Base-by-base conservation (phyloP, 2,888 invertebrate genomes). In the Eulithis prunata region DNA sequence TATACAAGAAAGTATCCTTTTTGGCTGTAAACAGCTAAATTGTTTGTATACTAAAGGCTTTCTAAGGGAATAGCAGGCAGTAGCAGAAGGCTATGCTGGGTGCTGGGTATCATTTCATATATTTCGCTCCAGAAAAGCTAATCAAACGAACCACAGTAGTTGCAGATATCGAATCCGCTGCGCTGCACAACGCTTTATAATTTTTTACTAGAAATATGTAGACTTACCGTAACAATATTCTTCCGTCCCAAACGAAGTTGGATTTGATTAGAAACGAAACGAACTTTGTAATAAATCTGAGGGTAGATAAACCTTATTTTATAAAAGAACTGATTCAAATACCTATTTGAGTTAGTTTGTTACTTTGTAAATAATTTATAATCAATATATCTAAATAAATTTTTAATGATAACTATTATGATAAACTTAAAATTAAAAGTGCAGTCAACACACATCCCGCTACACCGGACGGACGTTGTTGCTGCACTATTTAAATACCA, bases 361-460 rank as follows among this genome's bases (percentile, higher is more conserved):
- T 54, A 38, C 0, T 14, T 6, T 38, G 32, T 59, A 43, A 56
- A 45, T 57, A 51, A 45, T 41, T 45, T 55, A 59, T 12, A 41
- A 56, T 1, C 0, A 41, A 4, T 45, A 60, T 36, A n/a, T n/a
- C 47, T 32, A 53, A 4, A 58, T 60, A 53, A 21, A 12, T 57
- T 55, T 57, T 36, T 63, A 60, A 60, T 10, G 49, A 28, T 21
- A 56, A 58, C n/a, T 41, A 58, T 3, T 32, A 32, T 58, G 63
- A 41, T 71, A 67, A 75, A 76, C 74, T 76, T 76, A 78, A 62
- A 76, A 75, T 63, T 75, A 70, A 72, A 77, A 79, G 79, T 77
- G 77, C 80, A 61, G 70, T 70, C 71, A 75, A 76, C 74, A 77
- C 81, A 75, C n/a, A n/a, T 72, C 81, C 80, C 67, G 49, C 72